Evolutionary conservation across 2,797 vertebrate genomes (phyloP).

Genomic region (Carcharodon carcharias): DNA sequence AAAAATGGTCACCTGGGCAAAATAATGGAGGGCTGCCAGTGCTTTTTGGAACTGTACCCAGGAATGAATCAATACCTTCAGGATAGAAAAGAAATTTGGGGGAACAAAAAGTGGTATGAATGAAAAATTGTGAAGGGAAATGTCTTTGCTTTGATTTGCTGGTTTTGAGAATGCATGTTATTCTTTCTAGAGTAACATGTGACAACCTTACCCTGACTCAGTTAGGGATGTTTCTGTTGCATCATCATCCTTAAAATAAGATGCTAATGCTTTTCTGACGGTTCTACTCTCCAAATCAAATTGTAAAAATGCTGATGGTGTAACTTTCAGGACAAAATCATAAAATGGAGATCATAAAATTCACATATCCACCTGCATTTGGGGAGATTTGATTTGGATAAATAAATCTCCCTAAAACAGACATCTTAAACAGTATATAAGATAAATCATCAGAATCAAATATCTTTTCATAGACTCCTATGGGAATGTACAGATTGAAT

Average conservation of each 20-base stretch:
- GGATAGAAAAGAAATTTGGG: not conserved
- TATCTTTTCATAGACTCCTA: not conserved
- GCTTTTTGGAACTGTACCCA: conserved; percentile 4
- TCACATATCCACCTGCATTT: not conserved
- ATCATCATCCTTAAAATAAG: not conserved
- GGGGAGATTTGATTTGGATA: not conserved
- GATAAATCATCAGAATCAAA: not conserved
- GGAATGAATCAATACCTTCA: conserved; percentile 12
- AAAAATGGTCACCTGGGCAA: conserved; percentile 31
- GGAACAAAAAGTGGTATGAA: not conserved
- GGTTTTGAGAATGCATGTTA: no score
- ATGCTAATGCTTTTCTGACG: not conserved
- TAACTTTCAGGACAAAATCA: not conserved
- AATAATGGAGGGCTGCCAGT: conserved; percentile 27
- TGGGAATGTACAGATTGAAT: not conserved
- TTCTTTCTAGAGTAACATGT: not conserved
- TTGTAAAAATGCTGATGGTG: not conserved
- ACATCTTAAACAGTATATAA: not conserved
- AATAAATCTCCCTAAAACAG: not conserved
- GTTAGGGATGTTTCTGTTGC: not conserved
- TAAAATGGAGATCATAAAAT: not conserved
- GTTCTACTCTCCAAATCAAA: not conserved
- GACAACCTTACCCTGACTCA: not conserved
- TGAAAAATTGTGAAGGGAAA: not conserved
- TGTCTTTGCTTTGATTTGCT: not conserved